Evolutionary conservation across 2,888 invertebrate genomes (phyloP), one percentile per base, ranked within the genome.

Genomic region (Microdon myrmicae): DNA sequence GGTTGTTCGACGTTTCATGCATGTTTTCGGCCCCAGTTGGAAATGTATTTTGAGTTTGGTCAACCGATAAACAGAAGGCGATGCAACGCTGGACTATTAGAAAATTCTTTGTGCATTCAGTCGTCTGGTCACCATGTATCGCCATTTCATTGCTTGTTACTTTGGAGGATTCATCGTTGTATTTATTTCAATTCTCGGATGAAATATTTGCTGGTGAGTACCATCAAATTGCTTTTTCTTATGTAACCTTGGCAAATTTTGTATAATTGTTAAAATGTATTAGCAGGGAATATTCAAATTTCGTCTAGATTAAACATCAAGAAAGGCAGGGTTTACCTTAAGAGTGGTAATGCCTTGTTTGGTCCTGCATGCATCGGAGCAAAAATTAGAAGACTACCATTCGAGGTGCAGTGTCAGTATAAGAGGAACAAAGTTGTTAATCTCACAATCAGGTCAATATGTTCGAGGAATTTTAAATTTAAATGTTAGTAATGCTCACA

Each of bases 51-150:
- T 74, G 76, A 68, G 88, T 95, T 9, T 96, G 94, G 94, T 88
- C 91, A 61, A 88, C 88, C 4, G 81, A 82, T 3, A 79, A 82
- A 0, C 66, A 70, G n/a, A 95, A 94, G 94, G 83, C 81, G 8
- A 86, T 89, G 1, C 94, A 94, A 74, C 84, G 89, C 6, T 96
- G 96, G 96, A 88, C 87, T 7, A 86, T 90, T 2, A 83, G 86
- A 0, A 84, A 83, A n/a, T 90, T 90, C 13, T 83, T 87, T 37
- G 88, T 94, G n/a, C 90, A 90, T 71, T 86, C 92, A 0, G 92
- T 92, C 0, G 91, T 91, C 73, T 96, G 95, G 90, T 91, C 92
- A 2, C 90, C 92, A 0, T 86, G 87, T 74, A 86, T 89, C 1
- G 84, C 85, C 5, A 81, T 86, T 35, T 79, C 96, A 22, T 79